These are phyloP conservation scores for Catharus ustulatus DNA, from an alignment of 2,797 vertebrate species.

Conservation along the genomic window DNA sequence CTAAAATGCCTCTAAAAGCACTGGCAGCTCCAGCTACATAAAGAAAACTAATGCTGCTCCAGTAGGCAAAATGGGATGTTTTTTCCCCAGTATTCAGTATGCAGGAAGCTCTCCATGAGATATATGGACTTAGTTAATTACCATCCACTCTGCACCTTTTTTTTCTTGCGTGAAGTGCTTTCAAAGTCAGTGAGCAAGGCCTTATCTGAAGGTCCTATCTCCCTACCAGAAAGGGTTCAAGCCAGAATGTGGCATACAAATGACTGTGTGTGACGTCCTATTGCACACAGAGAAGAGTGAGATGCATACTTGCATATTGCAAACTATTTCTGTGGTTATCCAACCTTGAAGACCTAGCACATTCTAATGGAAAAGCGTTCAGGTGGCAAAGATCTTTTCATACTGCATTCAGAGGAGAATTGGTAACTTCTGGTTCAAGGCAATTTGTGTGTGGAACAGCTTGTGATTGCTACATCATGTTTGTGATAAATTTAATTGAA, in stretches of 20 bases:
- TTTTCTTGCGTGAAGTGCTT: background rate
- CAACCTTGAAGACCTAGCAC: constrained; percentile 56
- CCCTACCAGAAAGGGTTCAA: background rate
- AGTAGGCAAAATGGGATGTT: background rate
- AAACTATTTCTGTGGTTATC: constrained; percentile 55
- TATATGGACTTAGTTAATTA: background rate
- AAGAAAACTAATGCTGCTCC: background rate
- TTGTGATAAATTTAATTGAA: constrained; percentile 43
- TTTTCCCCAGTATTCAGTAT: background rate
- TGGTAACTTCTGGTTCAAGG: constrained; percentile 49
- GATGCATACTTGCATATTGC: constrained; percentile 29
- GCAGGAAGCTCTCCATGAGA: background rate
- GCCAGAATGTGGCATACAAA: background rate
- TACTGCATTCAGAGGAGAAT: constrained; percentile 17
- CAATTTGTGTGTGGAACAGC: background rate
- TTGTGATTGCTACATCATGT: constrained; percentile 2
- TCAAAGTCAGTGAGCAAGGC: constrained; percentile 10
- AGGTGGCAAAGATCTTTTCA: constrained; percentile 61
- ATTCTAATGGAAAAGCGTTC: constrained; percentile 54
- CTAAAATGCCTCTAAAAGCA: background rate
- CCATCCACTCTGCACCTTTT: background rate
- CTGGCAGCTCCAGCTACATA: background rate
- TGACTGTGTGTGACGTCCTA: background rate
- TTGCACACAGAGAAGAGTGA: background rate
- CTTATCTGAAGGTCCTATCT: background rate